Conservation (phyloP, 2,797 vertebrate genomes). For the Protosalanx chinensis region DNA sequence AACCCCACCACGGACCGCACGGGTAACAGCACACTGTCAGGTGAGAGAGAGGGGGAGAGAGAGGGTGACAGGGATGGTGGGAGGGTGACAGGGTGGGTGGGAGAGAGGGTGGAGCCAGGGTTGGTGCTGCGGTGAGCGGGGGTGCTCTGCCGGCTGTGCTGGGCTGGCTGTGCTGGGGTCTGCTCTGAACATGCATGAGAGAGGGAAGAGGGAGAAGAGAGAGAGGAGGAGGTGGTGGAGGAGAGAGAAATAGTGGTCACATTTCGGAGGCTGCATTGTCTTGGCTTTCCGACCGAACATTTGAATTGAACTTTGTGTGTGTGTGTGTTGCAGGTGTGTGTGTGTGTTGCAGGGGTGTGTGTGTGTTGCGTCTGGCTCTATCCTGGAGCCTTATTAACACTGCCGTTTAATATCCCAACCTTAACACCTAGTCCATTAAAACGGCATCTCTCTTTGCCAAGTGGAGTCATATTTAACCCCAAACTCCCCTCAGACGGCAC, state of each 20-base stretch:
- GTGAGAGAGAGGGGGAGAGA: slow-evolving; percentile 58
- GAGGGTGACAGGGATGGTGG: neutral
- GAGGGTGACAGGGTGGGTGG: neutral
- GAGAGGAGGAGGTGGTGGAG: no score
- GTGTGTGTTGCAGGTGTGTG: slow-evolving; percentile 15
- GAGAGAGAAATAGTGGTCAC: slow-evolving; percentile 8
- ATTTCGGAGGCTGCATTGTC: slow-evolving; percentile 26
- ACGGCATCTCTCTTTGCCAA: slow-evolving; percentile 9
- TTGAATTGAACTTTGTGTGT: slow-evolving; percentile 11
- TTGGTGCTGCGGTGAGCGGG: no score
- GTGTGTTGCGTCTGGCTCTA: slow-evolving; percentile 7
- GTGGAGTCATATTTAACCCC: neutral
- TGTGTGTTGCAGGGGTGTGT: slow-evolving; percentile 5
- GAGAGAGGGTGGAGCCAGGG: neutral
- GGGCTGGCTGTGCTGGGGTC: neutral
- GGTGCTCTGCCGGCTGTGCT: no score
- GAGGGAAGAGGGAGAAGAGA: neutral
- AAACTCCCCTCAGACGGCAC: slow-evolving; percentile 25
- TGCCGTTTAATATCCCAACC: slow-evolving; percentile 9
- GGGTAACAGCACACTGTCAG: slow-evolving; percentile 72
- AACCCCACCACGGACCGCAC: slow-evolving; percentile 61
- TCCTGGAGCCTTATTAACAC: slow-evolving; percentile 16
- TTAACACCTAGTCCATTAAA: neutral
- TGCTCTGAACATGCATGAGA: slow-evolving; percentile 35
- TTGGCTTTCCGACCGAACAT: slow-evolving; percentile 3